Conservation (phyloP, 2,888 invertebrate species). For the Prosopocoilus inquinatus region DNA sequence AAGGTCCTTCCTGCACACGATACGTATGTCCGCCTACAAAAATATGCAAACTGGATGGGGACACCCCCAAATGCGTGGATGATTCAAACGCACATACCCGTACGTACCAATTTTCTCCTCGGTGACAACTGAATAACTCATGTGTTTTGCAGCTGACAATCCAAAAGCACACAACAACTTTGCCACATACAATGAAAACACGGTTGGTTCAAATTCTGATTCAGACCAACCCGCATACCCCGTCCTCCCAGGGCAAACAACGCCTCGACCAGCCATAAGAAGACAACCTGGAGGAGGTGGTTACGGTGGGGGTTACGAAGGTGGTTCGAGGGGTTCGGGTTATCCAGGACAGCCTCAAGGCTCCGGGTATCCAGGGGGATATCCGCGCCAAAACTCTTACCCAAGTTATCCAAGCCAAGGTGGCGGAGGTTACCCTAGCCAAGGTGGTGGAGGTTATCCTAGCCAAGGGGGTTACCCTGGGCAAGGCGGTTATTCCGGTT, state of each 20-base stretch:
- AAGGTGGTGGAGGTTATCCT: conserved; percentile 10
- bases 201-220: neutral
- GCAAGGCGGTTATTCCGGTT: conserved; percentile 29
- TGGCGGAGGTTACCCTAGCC: conserved; percentile 21
- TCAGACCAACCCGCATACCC: conserved; percentile 28
- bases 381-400: conserved; percentile 23
- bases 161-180: conserved; percentile 14
- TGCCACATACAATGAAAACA: conserved; percentile 12
- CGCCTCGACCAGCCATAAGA: conserved; percentile 37
- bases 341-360: conserved; percentile 36
- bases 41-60: conserved; percentile 44
- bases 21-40: conserved; percentile 49
- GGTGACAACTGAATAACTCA: neutral
- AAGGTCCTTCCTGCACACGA: conserved; percentile 40
- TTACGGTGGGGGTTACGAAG: conserved; percentile 39
- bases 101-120: conserved; percentile 18
- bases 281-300: conserved; percentile 24
- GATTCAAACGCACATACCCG: conserved; percentile 32
- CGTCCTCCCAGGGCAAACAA: conserved; percentile 41
- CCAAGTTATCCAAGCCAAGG: conserved; percentile 24
- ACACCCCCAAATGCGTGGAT: conserved; percentile 46
- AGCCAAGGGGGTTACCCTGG: conserved; percentile 30
- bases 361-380: conserved; percentile 22
- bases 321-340: conserved; percentile 44
- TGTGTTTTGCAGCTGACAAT: conserved; percentile 13